Percentiles rank a stretch among this genome's conserved stretches.
These are phyloP conservation scores for Tetropium fuscum DNA, from an alignment of 2,888 invertebrate genomes.

Conservation along the genomic window DNA sequence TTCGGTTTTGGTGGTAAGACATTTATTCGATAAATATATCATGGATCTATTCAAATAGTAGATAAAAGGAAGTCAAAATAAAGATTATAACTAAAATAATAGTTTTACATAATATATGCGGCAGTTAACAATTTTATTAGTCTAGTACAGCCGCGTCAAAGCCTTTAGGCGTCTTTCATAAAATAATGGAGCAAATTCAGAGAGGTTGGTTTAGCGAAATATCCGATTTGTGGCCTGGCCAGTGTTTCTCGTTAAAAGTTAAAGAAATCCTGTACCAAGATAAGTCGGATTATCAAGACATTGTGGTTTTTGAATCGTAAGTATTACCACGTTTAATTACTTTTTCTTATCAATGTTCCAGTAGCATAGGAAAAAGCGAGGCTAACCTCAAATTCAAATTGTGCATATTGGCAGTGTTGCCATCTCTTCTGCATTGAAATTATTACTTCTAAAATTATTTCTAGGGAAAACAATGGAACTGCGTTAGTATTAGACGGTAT, in stretches of 20 bases:
- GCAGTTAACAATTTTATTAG: no score
- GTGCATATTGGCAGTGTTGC: no score
- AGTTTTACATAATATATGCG: no score
- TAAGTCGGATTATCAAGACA: slow-evolving; percentile 87
- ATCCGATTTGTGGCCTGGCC: slow-evolving; percentile 91
- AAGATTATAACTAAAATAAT: no score
- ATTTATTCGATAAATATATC: slow-evolving; percentile 4
- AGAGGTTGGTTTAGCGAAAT: slow-evolving; percentile 95
- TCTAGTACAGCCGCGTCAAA: neutral
- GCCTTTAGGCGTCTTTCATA: neutral
- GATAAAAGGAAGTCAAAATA: slow-evolving; percentile 11
- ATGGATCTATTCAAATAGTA: neutral
- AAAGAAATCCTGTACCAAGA: slow-evolving; percentile 82
- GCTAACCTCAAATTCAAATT: neutral
- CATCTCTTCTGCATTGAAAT: no score
- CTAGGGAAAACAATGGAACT: slow-evolving; percentile 82
- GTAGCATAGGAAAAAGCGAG: neutral
- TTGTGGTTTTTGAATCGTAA: slow-evolving; percentile 71
- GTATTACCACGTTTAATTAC: slow-evolving; percentile 26
- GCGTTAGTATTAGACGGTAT: slow-evolving; percentile 94
- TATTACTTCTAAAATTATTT: slow-evolving; percentile 7
- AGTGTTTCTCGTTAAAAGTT: slow-evolving; percentile 88
- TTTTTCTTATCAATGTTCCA: neutral
- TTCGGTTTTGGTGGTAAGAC: neutral
- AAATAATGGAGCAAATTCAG: slow-evolving; percentile 67